A percentile compares a stretch with the other conserved stretches of the same genome.
Evolutionary conservation across 1,140 invertebrate species (phyloP).

Genomic region (Calliphora vicina): DNA sequence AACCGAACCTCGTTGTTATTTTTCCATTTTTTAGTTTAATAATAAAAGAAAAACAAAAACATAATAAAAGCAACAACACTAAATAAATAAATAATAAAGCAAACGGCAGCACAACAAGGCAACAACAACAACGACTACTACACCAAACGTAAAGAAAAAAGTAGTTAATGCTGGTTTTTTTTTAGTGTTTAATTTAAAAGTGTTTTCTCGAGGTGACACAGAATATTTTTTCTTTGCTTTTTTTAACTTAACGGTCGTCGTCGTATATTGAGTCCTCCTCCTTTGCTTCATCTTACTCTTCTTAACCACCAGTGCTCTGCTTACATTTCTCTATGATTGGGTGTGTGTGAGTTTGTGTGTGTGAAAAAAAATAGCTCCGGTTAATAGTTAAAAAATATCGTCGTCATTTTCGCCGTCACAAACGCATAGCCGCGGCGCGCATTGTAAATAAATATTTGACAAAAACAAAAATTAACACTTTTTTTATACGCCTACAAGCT

Average conservation of each 20-base stretch:
- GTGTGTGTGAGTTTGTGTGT: not conserved
- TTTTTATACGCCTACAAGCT: no score
- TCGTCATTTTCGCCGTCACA: not conserved
- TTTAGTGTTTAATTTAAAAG: constrained; percentile 1
- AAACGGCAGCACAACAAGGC: no score
- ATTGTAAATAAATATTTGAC: not conserved
- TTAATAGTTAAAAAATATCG: not conserved
- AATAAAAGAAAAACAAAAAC: not conserved
- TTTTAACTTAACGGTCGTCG: constrained; percentile 2
- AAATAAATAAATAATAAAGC: not conserved
- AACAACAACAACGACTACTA: no score
- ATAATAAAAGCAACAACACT: not conserved
- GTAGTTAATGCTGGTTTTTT: not conserved
- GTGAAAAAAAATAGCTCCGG: not conserved
- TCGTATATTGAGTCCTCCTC: not conserved
- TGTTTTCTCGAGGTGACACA: constrained; percentile 32
- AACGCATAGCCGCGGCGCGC: no score
- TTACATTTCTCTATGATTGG: no score
- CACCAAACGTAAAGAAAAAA: not conserved
- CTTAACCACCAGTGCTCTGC: not conserved
- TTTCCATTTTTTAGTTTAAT: not conserved
- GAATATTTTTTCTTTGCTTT: not conserved
- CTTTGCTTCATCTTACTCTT: not conserved
- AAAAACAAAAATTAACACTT: not conserved
- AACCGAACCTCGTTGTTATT: constrained; percentile 20